phyloP scores from a whole-genome alignment of 2,888 invertebrate genomes.

The Erpobdella octoculata region DNA sequence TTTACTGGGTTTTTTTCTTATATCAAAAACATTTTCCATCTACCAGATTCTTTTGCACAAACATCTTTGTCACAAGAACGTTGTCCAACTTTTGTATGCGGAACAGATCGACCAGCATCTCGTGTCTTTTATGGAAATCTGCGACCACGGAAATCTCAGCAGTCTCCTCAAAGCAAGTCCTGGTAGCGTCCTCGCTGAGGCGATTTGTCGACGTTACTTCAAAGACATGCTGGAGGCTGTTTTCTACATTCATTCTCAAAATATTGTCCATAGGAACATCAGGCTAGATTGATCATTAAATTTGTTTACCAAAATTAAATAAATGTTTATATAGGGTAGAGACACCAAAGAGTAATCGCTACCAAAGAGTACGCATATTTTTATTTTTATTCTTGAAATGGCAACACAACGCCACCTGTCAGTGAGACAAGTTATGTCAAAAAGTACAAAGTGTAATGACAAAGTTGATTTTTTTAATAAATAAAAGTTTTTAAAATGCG shows the following conservation, averaged over 20 bases:
- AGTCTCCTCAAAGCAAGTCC: constrained; percentile 40
- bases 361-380: no score
- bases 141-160: constrained; percentile 29
- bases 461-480: no score
- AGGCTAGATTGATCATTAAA: constrained; percentile 31
- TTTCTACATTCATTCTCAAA: constrained; percentile 41
- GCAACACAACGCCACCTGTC: no score
- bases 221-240: constrained; percentile 42
- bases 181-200: constrained; percentile 42
- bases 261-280: constrained; percentile 44
- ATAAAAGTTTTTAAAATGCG: no score
- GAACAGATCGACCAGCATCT: constrained; percentile 15
- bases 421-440: no score
- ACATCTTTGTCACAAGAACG: constrained; percentile 42
- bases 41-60: constrained; percentile 42
- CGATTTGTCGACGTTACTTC: constrained; percentile 43
- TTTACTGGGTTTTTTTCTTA: not conserved
- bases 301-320: not conserved
- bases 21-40: not conserved
- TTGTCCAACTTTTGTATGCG: constrained; percentile 39
- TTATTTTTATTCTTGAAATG: no score
- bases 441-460: no score
- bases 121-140: constrained; percentile 22
- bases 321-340: no score
- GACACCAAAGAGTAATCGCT: no score